Base-by-base conservation (phyloP, 2,113 vertebrate species). In the Hemicordylus capensis region DNA sequence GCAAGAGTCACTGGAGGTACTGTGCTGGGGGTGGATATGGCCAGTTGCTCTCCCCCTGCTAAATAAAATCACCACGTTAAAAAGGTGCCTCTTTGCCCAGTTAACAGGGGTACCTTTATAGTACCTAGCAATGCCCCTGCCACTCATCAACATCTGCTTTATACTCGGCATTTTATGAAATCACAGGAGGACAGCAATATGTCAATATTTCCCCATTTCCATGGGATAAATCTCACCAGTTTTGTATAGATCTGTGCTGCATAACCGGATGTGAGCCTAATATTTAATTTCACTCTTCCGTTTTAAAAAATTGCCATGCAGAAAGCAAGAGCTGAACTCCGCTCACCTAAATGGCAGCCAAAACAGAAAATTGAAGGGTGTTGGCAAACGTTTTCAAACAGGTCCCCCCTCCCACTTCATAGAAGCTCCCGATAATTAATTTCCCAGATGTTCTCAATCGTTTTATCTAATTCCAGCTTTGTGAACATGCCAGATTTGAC, bases 381-480 rank as follows among this genome's bases (percentile, higher is more conserved):
- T 61, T 75, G 80, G 82, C 80, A 92, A 93, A 69, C 90, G 72
- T 89, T 93, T 94, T 90, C 67, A 91, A 80, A 93, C 91, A 85
- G 79, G 88, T 91, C 64, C 74, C 87, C 34, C 83, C 88, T 64
- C 80, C 88, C 78, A 85, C 84, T 85, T 90, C 87, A 83, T 91
- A 66, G 84, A 81, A 81, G 91, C 80, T 93, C 85, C 79, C 85
- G 78, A 86, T 80, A 82, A 87, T 85, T 91, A 91, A 94, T 81
- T 89, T 75, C 85, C 85, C 76, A 88, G 80, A 59, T 76, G 87
- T 69, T 90, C 81, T 93, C 92, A 72, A 83, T 83, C 87, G 80
- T 92, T 92, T 94, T 85, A 94, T 89, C 86, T 89, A 84, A 86
- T 91, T 95, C 87, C 84, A 85, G 84, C 90, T 91, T 92, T 91